These are phyloP conservation scores for Charina bottae DNA, from an alignment of 2,113 vertebrate genomes.

Conservation along the genomic window DNA sequence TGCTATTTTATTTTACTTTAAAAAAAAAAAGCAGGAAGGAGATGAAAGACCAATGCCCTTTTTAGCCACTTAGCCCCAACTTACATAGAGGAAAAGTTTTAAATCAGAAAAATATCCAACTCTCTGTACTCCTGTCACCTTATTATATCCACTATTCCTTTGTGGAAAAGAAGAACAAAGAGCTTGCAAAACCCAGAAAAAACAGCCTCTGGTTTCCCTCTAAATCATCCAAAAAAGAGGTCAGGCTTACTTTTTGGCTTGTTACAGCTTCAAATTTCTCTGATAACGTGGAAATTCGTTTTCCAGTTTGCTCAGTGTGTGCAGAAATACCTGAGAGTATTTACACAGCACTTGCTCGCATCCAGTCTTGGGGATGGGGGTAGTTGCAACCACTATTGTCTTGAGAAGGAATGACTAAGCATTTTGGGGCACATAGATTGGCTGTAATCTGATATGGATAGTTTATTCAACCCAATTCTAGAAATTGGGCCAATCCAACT, in stretches of 20 bases:
- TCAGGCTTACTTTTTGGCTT: background rate
- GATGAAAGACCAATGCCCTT: background rate
- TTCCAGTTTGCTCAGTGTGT: background rate
- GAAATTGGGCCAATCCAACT: background rate
- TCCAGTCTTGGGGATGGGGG: background rate
- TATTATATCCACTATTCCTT: constrained; percentile 42
- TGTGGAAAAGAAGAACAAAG: constrained; percentile 37
- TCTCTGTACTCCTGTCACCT: constrained; percentile 44
- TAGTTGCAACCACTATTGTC: background rate
- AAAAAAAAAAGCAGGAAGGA: background rate
- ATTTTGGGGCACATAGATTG: background rate
- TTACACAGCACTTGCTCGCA: background rate
- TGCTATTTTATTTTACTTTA: background rate
- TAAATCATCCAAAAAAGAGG: background rate
- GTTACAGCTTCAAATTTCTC: background rate
- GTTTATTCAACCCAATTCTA: background rate
- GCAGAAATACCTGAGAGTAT: background rate
- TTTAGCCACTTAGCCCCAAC: constrained; percentile 23
- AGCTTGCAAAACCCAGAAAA: constrained; percentile 35
- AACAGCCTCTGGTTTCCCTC: background rate
- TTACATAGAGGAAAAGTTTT: constrained; percentile 33
- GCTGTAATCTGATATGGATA: background rate
- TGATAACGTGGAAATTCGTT: background rate
- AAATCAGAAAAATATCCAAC: constrained; percentile 34
- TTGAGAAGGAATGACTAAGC: background rate